Evolutionary conservation across 2,797 vertebrate genomes (phyloP).

Genomic region (Cossypha polioptera): DNA sequence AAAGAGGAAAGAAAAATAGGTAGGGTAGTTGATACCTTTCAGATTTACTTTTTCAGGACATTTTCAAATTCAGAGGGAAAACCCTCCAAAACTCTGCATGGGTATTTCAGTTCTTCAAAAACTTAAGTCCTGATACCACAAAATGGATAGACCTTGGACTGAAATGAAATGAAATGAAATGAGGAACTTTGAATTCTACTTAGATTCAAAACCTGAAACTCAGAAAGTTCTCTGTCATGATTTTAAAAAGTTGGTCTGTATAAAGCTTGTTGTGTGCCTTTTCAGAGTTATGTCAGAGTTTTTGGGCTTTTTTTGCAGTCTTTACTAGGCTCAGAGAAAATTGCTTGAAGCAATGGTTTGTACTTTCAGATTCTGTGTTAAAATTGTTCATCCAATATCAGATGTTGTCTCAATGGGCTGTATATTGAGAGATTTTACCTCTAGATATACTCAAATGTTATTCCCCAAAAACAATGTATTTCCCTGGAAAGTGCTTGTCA

Average conservation of each 20-base stretch:
- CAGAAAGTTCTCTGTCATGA: background rate
- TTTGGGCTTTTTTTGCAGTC: no score
- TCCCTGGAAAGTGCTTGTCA: background rate
- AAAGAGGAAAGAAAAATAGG: background rate
- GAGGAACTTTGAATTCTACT: background rate
- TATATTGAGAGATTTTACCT: background rate
- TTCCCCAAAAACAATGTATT: background rate
- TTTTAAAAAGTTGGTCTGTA: background rate
- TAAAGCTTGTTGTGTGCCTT: background rate
- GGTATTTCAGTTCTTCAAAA: background rate
- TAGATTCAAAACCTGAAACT: background rate
- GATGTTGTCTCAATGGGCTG: background rate
- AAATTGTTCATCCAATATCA: background rate
- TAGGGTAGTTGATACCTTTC: background rate
- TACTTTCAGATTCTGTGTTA: background rate
- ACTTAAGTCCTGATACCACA: background rate
- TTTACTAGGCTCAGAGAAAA: background rate
- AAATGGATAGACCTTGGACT: background rate
- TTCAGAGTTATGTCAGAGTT: background rate
- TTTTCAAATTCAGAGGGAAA: background rate
- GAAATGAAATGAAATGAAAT: background rate
- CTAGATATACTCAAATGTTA: background rate
- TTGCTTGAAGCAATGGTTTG: background rate
- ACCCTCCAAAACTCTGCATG: background rate
- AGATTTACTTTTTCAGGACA: background rate